Evolutionary conservation across 2,888 invertebrate species (phyloP).

Genomic region (Rhamnusium bicolor): DNA sequence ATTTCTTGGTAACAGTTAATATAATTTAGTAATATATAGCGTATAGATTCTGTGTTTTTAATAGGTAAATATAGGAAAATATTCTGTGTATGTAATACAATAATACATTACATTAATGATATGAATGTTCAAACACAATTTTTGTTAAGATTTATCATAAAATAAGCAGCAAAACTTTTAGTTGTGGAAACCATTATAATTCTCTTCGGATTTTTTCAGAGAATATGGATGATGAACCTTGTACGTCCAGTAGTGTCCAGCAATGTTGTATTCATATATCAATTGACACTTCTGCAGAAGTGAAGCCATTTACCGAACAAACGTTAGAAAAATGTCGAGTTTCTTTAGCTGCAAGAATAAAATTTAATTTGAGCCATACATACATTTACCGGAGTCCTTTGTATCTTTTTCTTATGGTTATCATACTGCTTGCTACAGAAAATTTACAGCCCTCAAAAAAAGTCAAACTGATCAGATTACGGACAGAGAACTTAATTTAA

Average conservation of each 20-base stretch:
- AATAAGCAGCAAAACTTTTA: conserved; percentile 2
- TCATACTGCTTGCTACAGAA: too few species aligned
- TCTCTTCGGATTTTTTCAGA: not conserved
- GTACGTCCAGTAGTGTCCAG: not conserved
- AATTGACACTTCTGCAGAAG: not conserved
- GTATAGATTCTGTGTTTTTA: not conserved
- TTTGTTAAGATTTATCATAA: conserved; percentile 3
- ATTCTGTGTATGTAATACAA: not conserved
- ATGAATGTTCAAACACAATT: not conserved
- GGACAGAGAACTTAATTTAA: too few species aligned
- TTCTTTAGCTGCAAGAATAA: not conserved
- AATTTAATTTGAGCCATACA: not conserved
- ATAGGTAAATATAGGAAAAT: not conserved
- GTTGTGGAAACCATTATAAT: conserved; percentile 1
- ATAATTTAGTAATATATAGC: not conserved
- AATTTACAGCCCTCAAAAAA: not conserved
- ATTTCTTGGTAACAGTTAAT: not conserved
- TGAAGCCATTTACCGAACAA: not conserved
- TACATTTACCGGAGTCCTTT: not conserved
- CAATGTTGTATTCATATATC: not conserved
- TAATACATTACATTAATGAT: not conserved
- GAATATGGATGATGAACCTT: not conserved
- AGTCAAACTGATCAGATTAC: not conserved
- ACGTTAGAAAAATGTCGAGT: not conserved
- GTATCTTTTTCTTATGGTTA: not conserved